These are phyloP conservation scores for Mallotus villosus DNA, from an alignment of 2,797 vertebrate genomes.

Conservation along the genomic window DNA sequence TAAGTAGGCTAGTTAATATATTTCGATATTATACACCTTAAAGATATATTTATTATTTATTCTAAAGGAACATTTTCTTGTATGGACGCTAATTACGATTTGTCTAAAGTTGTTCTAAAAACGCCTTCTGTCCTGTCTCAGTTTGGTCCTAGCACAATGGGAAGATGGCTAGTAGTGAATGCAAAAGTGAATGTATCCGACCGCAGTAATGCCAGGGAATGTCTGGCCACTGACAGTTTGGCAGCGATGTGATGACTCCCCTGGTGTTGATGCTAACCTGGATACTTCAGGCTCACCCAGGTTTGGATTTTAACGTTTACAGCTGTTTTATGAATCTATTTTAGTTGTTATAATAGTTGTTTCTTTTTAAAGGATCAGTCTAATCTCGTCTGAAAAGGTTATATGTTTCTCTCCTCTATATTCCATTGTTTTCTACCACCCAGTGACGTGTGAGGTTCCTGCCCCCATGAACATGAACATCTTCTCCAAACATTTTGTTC, in stretches of 20 bases:
- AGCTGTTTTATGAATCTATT: background rate
- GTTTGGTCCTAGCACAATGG: background rate
- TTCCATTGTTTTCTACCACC: slow-evolving; percentile 17
- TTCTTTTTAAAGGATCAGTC: background rate
- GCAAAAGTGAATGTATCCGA: background rate
- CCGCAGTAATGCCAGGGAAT: background rate
- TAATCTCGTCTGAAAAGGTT: background rate
- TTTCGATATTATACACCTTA: no score
- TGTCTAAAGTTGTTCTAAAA: background rate
- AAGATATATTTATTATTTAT: no score
- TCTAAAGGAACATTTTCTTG: no score
- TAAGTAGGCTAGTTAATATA: no score
- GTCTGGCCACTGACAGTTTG: background rate
- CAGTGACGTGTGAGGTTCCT: slow-evolving; percentile 45
- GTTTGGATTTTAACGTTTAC: slow-evolving; percentile 28
- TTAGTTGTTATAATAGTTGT: no score
- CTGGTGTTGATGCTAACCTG: slow-evolving; percentile 39
- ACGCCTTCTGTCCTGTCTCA: no score
- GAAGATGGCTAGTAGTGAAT: background rate
- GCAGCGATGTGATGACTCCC: slow-evolving; percentile 31
- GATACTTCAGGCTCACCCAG: slow-evolving; percentile 39
- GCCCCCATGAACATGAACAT: slow-evolving; percentile 26
- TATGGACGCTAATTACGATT: background rate
- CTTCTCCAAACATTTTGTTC: slow-evolving; percentile 16
- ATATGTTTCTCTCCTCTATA: background rate